phyloP scores from a whole-genome alignment of 2,113 vertebrate species.

The Channa argus region DNA sequence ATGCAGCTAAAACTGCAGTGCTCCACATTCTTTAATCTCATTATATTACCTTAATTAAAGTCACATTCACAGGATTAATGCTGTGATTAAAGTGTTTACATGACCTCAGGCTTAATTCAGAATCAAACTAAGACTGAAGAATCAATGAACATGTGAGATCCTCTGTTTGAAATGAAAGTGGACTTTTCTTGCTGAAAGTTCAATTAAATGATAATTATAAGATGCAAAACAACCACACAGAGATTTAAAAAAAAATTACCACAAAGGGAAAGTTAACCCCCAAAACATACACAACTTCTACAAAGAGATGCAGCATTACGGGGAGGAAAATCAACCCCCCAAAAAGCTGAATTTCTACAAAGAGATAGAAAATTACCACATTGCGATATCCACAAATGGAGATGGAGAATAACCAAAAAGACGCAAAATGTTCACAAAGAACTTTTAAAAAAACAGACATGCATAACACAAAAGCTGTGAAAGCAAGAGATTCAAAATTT shows the following conservation, averaged over 20 bases:
- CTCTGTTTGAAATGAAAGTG: background rate
- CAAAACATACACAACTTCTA: too few relatives aligned
- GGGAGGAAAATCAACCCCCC: too few relatives aligned
- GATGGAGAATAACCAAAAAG: background rate
- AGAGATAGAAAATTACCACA: too few relatives aligned
- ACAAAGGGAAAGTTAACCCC: too few relatives aligned
- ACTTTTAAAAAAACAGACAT: too few relatives aligned
- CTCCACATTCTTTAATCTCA: constrained; percentile 63
- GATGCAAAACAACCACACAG: too few relatives aligned
- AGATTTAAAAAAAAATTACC: too few relatives aligned
- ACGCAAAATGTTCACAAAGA: too few relatives aligned
- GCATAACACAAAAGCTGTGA: too few relatives aligned
- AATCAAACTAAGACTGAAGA: constrained; percentile 13
- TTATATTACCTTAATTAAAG: constrained; percentile 64
- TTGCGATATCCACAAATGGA: too few relatives aligned
- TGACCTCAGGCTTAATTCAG: constrained; percentile 29
- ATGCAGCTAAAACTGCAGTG: constrained; percentile 51
- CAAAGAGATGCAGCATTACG: too few relatives aligned
- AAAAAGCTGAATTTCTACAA: too few relatives aligned
- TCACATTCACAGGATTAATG: constrained; percentile 24
- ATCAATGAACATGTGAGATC: background rate
- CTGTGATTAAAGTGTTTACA: constrained; percentile 62
- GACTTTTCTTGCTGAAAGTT: background rate
- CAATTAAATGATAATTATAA: background rate
- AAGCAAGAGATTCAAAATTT: background rate